Evolutionary conservation across 2,113 vertebrate species (phyloP), one percentile per base, ranked within the genome.

Genomic region (Gulo gulo): DNA sequence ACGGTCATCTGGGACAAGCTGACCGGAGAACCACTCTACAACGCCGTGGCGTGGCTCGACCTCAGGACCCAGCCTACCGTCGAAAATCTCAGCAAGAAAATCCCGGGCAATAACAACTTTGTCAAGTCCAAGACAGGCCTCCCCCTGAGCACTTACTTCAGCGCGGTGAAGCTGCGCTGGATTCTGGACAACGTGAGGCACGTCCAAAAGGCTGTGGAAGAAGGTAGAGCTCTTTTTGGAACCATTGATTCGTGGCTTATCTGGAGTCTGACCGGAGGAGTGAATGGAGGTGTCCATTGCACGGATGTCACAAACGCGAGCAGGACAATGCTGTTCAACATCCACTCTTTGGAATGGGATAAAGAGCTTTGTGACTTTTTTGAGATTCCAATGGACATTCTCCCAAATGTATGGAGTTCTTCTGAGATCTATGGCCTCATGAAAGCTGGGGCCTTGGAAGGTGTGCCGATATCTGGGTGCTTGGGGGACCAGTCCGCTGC

Each of bases 181-280:
- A 98, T 99, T 93, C 98, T 99, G 93, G 99, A 99, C 98, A 99
- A 99, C 4, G 99, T 99, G 90, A 98, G 98, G 1, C 97, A 98
- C 18, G 99, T 99, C 29, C 98, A 87, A 1, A 83, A 98, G 97
- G 99, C 99, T 0, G 99, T 99, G 29, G 87, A 94, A 63, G 98
- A 99, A 10, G 97, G 97, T 20, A 98, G 99, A 59, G 99, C 99
- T 74, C 97, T 99, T 98, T 99, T 99, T 84, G 99, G 99, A 1
- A 99, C 99, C 0, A 95, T 99, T 91, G 99, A 99, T 98, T 99
- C 99, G 31, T 99, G 99, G 99, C 99, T 99, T 76, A 99, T 99
- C 98, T 99, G 99, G 99, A 99, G 99, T 95, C 98, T 99, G 98
- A 99, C 99, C 0, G 99, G 99, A 61, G 99, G 99, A 4, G 99